phyloP scores from a whole-genome alignment of 1,140 invertebrate genomes.

The Nephotettix cincticeps region DNA sequence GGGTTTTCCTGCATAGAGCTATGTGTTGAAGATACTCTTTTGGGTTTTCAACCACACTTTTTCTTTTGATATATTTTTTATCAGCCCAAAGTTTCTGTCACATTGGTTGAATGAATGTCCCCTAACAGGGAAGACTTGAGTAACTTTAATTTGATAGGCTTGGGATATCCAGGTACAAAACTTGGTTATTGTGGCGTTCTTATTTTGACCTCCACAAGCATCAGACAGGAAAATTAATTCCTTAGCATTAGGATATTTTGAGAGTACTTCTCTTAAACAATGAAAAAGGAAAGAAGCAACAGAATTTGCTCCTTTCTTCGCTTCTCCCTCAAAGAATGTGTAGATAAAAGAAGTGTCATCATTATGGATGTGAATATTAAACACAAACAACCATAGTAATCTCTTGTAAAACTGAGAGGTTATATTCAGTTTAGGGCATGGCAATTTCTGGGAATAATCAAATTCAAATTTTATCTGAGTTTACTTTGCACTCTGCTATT shows the following conservation, averaged over 20 bases:
- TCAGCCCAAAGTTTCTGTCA: too few species aligned
- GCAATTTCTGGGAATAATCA: constrained; percentile 32
- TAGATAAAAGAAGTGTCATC: constrained; percentile 23
- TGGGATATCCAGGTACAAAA: constrained; percentile 26
- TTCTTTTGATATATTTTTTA: constrained; percentile 28
- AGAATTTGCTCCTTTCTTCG: too few species aligned
- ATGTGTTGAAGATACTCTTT: constrained; percentile 14
- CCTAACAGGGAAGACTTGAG: constrained; percentile 33
- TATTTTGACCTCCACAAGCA: not conserved
- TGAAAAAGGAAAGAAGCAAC: constrained; percentile 29
- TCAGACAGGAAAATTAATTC: not conserved
- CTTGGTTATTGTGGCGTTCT: constrained; percentile 17
- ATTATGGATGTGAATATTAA: constrained; percentile 30
- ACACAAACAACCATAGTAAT: constrained; percentile 29
- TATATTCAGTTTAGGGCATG: constrained; percentile 28
- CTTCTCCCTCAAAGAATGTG: constrained; percentile 21
- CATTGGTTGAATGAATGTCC: constrained; percentile 35
- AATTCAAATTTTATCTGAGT: constrained; percentile 2
- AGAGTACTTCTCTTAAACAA: constrained; percentile 5
- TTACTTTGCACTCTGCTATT: constrained; percentile 9
- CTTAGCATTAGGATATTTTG: not conserved
- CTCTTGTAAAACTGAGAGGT: constrained; percentile 32
- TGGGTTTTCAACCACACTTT: constrained; percentile 19
- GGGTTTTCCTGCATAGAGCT: not conserved
- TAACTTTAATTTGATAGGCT: constrained; percentile 19